Evolutionary conservation across 2,113 vertebrate species (phyloP), one percentile per base, ranked within the genome.

Genomic region (Atractosteus spatula): DNA sequence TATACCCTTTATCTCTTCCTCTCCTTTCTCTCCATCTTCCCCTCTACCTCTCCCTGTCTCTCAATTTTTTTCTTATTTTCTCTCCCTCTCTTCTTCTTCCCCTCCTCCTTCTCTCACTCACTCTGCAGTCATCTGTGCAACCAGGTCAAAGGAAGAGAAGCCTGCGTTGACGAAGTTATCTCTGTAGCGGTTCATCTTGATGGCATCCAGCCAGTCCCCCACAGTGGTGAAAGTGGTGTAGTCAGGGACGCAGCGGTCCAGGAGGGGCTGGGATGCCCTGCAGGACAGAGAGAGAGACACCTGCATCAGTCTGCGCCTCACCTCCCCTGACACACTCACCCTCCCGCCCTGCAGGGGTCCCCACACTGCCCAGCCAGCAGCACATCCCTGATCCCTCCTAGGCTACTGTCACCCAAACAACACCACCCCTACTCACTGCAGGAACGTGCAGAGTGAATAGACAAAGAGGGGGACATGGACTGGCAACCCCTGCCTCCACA

Each of bases 131-230:
- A 99, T 99, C 88, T 98, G 97, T 41, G 97, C 96, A 81, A 99
- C 97, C 87, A 99, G 91, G 88, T 99, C 97, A 55, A 99, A 99
- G 82, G 97, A 98, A 43, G 96, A 94, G 54, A 99, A 99, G 70
- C 97, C 97, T 0, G 97, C 96, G 6, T 97, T 97, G 89, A 97
- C 83, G 2, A 99, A 99, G 89, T 94, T 99, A 85, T 99, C 97
- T 84, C 95, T 95, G 91, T 99, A 99, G 78, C 97, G 94, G 76
- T 95, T 97, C 97, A 99, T 99, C 93, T 99, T 99, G 89, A 99
- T 99, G 87, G 97, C 97, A 0, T 98, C 97, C 85, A 99, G 91
- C 97, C 97, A 99, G 89, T 99, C 97, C 68, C 95, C 96, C 85
- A 99, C 97, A 3, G 97, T 99, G 68, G 97, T 96, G 86, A 99